Percentiles rank a stretch among this genome's conserved stretches.
phyloP scores from a whole-genome alignment of 1,140 invertebrate species.

The Cydia pomonella region DNA sequence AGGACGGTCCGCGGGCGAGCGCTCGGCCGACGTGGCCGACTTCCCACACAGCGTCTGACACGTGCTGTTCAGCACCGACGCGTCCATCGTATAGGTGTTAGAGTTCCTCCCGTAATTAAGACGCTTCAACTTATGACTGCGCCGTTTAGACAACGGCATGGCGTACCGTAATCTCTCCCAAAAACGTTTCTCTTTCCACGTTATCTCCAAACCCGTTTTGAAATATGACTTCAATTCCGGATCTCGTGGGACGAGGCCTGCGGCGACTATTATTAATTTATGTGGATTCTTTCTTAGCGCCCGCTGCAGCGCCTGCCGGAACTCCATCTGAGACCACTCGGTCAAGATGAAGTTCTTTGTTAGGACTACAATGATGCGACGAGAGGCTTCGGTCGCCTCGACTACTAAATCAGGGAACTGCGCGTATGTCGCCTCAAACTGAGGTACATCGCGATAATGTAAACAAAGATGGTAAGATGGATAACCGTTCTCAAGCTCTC shows the following conservation, averaged over 20 bases:
- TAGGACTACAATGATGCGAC: conserved; percentile 89
- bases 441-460: conserved; percentile 92
- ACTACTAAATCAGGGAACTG: conserved; percentile 89
- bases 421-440: conserved; percentile 87
- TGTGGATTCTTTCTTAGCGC: conserved; percentile 89
- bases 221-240: conserved; percentile 93
- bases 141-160: conserved; percentile 86
- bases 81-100: conserved; percentile 82
- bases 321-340: conserved; percentile 92
- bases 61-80: conserved; percentile 82
- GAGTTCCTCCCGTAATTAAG: conserved; percentile 82
- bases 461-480: conserved; percentile 89
- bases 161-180: conserved; percentile 95
- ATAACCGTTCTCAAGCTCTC: conserved; percentile 87
- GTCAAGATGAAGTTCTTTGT: conserved; percentile 92
- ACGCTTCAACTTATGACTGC: conserved; percentile 83
- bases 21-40: conserved; percentile 70
- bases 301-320: conserved; percentile 90
- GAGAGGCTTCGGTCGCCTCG: conserved; percentile 91
- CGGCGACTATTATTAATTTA: conserved; percentile 92
- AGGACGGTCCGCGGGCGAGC: conserved; percentile 83
- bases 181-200: conserved; percentile 93
- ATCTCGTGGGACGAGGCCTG: conserved; percentile 90
- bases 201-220: conserved; percentile 91
- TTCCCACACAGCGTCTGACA: conserved; percentile 77